Evolutionary conservation across 2,888 invertebrate genomes (phyloP).

Genomic region (Spisula solida): DNA sequence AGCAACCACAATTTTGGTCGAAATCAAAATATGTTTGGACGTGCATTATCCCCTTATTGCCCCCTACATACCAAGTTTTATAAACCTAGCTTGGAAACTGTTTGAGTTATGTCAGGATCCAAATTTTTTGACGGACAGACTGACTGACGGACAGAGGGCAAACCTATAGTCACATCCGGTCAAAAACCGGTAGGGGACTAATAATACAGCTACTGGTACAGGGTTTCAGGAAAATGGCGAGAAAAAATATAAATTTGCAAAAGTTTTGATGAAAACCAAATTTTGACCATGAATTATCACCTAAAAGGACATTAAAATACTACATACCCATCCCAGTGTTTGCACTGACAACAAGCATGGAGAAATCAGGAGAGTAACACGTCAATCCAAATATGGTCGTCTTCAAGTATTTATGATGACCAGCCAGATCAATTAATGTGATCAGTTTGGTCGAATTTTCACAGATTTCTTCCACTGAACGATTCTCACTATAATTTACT

Average conservation of each 20-base stretch:
- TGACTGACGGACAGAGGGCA: too few species aligned
- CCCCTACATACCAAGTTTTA: too few species aligned
- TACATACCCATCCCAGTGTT: slow-evolving; percentile 90
- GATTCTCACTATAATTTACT: slow-evolving; percentile 94
- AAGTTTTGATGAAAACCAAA: too few species aligned
- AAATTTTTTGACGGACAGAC: too few species aligned
- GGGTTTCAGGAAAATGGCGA: neutral
- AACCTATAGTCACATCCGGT: too few species aligned
- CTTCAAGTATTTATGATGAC: slow-evolving; percentile 97
- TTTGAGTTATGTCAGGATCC: too few species aligned
- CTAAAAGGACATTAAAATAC: neutral
- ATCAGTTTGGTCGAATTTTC: slow-evolving; percentile 97
- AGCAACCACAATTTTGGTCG: too few species aligned
- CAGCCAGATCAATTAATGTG: slow-evolving; percentile 96
- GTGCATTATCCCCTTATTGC: too few species aligned
- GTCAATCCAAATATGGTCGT: slow-evolving; percentile 98
- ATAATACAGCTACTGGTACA: too few species aligned
- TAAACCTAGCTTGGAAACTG: too few species aligned
- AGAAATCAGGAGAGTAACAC: slow-evolving; percentile 97
- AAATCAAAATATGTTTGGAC: too few species aligned
- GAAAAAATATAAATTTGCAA: neutral
- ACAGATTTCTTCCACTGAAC: slow-evolving; percentile 97
- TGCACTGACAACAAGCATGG: slow-evolving; percentile 94
- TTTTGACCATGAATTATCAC: neutral
- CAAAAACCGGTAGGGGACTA: too few species aligned